These are phyloP conservation scores for Thalassoma bifasciatum DNA, from an alignment of 2,113 vertebrate species.

Conservation along the genomic window DNA sequence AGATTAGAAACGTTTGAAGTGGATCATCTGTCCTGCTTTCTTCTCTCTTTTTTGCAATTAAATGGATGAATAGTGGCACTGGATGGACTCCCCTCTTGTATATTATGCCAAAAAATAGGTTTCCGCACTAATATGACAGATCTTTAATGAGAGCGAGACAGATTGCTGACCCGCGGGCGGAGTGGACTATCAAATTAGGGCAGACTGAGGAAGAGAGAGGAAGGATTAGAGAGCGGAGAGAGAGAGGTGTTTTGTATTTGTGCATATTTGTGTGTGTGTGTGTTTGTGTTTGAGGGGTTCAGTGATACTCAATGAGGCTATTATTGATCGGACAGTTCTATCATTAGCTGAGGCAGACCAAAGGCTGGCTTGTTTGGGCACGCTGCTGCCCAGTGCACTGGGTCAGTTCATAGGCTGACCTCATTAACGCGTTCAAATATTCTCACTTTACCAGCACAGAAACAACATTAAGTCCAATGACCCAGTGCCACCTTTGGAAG, in stretches of 20 bases:
- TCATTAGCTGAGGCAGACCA: constrained; percentile 62
- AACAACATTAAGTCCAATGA: neutral
- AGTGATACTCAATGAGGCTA: constrained; percentile 45
- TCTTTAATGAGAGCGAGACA: constrained; percentile 51
- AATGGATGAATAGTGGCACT: constrained; percentile 5
- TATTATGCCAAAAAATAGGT: constrained; percentile 25
- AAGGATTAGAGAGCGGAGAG: constrained; percentile 3
- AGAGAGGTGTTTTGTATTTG: constrained; percentile 7
- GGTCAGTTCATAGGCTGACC: constrained; percentile 59
- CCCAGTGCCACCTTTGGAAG: neutral
- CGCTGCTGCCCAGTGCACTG: constrained; percentile 39
- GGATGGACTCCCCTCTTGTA: constrained; percentile 5
- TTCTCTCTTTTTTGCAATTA: neutral
- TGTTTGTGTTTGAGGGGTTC: constrained; percentile 26
- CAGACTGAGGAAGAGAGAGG: constrained; percentile 25
- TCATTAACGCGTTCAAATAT: constrained; percentile 40
- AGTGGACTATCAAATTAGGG: constrained; percentile 55
- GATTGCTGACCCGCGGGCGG: constrained; percentile 55
- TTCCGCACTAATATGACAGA: constrained; percentile 33
- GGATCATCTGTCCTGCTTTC: constrained; percentile 28
- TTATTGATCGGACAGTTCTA: constrained; percentile 66
- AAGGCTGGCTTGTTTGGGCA: constrained; percentile 30
- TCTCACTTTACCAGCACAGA: constrained; percentile 30
- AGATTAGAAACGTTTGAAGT: constrained; percentile 43
- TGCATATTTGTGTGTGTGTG: neutral